Evolutionary conservation across 1,140 invertebrate genomes (phyloP).

Genomic region (Helicoverpa zea): DNA sequence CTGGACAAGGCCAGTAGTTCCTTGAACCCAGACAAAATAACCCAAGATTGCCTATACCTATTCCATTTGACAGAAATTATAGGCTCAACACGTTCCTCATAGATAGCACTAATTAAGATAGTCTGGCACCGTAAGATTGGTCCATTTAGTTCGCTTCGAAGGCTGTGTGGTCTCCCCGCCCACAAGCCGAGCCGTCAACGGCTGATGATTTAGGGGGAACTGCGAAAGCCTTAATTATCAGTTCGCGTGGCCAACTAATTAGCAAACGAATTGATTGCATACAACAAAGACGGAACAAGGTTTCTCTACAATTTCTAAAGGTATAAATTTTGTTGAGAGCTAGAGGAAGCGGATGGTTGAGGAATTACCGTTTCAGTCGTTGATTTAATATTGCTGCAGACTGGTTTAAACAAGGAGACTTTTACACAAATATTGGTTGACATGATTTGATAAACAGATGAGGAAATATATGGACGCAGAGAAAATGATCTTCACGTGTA

Average conservation of each 20-base stretch:
- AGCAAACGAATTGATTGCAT: conserved; percentile 38
- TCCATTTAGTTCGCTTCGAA: not conserved
- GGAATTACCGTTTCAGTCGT: not conserved
- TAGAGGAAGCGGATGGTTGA: not conserved
- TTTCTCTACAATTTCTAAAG: conserved; percentile 42
- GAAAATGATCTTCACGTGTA: too few species aligned
- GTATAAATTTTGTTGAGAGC: conserved; percentile 27
- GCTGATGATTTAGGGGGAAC: conserved; percentile 40
- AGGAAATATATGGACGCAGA: not conserved
- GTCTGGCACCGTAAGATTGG: conserved; percentile 15
- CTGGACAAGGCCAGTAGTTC: not conserved
- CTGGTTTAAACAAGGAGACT: too few species aligned
- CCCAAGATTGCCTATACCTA: not conserved
- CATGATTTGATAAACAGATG: not conserved
- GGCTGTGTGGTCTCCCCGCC: conserved; percentile 43
- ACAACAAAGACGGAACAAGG: conserved; percentile 12
- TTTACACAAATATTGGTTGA: too few species aligned
- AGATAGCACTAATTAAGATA: conserved; percentile 38
- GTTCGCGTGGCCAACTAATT: conserved; percentile 42
- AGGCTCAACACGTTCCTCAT: conserved; percentile 5
- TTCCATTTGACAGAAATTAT: not conserved
- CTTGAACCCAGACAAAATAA: not conserved
- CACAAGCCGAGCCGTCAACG: conserved; percentile 24
- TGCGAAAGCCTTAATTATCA: conserved; percentile 36
- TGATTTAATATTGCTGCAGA: not conserved